Evolutionary conservation across 2,888 invertebrate species (phyloP).

Genomic region (Lasioglossum malachurum): DNA sequence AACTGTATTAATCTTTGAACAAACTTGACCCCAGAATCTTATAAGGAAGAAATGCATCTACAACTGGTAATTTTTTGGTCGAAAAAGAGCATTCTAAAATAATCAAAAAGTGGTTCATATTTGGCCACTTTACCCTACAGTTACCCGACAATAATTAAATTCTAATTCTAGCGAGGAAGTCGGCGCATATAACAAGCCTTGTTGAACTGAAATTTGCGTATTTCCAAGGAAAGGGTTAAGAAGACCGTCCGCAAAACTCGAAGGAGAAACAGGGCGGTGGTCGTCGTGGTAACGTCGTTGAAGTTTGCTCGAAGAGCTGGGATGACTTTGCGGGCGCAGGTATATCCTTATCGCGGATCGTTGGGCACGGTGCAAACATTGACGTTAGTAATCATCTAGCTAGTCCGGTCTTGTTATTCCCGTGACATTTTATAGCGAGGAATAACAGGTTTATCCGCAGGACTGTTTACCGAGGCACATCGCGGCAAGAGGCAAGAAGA

Average conservation of each 20-base stretch:
- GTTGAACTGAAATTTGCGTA: neutral
- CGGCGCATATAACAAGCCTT: too few relatives aligned
- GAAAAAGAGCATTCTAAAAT: too few relatives aligned
- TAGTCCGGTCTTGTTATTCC: constrained; percentile 41
- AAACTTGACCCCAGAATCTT: too few relatives aligned
- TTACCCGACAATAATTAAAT: too few relatives aligned
- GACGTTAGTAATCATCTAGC: constrained; percentile 32
- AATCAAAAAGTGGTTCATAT: too few relatives aligned
- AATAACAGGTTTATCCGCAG: constrained; percentile 45
- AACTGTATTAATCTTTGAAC: too few relatives aligned
- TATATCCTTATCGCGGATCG: constrained; percentile 22
- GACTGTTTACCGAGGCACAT: constrained; percentile 25
- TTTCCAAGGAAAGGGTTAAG: neutral
- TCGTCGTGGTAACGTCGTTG: neutral
- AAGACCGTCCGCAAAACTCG: neutral
- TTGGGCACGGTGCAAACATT: constrained; percentile 19
- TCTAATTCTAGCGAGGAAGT: neutral
- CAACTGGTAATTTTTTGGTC: too few relatives aligned
- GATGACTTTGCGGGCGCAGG: neutral
- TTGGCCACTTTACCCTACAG: too few relatives aligned
- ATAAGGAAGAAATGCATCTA: too few relatives aligned
- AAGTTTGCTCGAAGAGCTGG: neutral
- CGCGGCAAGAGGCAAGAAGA: neutral
- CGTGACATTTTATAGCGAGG: constrained; percentile 47
- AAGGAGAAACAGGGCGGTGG: neutral